Base-by-base conservation (phyloP, 2,113 vertebrate genomes). In the Sinocyclocheilus rhinocerous region DNA sequence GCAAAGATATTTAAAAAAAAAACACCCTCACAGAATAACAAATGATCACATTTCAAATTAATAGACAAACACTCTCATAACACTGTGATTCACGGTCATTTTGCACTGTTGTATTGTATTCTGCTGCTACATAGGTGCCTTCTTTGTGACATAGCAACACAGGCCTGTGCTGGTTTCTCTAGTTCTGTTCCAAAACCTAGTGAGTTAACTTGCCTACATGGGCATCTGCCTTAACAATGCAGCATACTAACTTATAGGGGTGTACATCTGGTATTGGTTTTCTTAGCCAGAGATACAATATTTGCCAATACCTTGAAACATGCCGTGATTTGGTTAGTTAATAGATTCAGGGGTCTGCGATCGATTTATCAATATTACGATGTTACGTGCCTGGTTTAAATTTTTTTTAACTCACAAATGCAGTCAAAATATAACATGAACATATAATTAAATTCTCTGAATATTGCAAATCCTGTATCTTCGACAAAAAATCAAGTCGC, bases 71-170 rank as follows among this genome's bases (percentile, higher is more conserved):
- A 55, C 48, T 69, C 24, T 50, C 10, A 67, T 39, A 24, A 82
- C 45, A 83, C 67, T 83, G 63, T 73, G 45, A 69, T 82, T 69
- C 63, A 82, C 63, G 69, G 63, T 83, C 50, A 42, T 72, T 73
- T 83, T 73, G 81, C 65, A 83, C 81, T 83, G 61, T 57, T 73
- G 29, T 39, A 55, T 57, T 73, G 67, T 70, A 20, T 81, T 81
- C 10, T 50, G 80, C 26, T 69, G 39, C 33, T 26, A 33, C 22
- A 86, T 39, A 63, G 59, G 73, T 85, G 16, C 9, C 77, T 67
- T 42, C 59, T 83, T 76, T 77, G 59, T 45, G 39, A 77, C 24
- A 76, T 33, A 72, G 52, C 69, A 50, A 20, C 79, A 81, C 20
- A 77, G 0, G 33, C 52, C 48, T 29, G 48, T 29, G 36, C 59